phyloP scores from a whole-genome alignment of 2,797 vertebrate genomes.

The Hydrophis major region DNA sequence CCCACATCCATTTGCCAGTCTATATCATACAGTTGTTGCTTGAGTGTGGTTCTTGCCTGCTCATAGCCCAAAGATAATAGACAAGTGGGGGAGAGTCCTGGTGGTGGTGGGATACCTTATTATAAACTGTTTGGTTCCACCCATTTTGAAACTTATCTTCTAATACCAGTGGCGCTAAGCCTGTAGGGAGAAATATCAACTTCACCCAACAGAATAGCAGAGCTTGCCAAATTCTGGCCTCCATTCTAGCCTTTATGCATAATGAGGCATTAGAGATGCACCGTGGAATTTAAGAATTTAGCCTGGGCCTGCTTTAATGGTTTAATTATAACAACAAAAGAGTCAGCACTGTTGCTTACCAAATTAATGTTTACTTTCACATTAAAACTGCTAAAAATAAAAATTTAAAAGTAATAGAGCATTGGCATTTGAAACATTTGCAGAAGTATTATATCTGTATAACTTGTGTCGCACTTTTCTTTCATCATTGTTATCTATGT shows the following conservation, averaged over 20 bases:
- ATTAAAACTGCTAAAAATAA: background rate
- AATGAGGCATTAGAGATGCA: background rate
- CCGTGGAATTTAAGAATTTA: background rate
- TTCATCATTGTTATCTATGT: background rate
- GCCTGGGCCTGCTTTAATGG: background rate
- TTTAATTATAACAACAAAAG: background rate
- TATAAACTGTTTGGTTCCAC: background rate
- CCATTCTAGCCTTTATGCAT: background rate
- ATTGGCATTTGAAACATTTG: background rate
- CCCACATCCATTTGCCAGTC: background rate
- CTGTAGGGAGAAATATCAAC: background rate
- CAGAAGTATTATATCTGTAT: background rate
- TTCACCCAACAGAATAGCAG: background rate
- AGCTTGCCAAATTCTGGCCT: background rate
- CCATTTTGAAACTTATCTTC: background rate
- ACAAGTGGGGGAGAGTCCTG: background rate
- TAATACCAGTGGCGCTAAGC: background rate
- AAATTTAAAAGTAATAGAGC: background rate
- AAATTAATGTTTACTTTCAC: background rate
- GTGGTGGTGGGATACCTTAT: background rate
- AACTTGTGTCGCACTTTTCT: background rate
- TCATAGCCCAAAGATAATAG: background rate
- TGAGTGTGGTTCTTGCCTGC: background rate
- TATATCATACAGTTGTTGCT: background rate
- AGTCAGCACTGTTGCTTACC: background rate